These are phyloP conservation scores for Aphrophora alni DNA, from an alignment of 2,888 invertebrate species.

Conservation along the genomic window DNA sequence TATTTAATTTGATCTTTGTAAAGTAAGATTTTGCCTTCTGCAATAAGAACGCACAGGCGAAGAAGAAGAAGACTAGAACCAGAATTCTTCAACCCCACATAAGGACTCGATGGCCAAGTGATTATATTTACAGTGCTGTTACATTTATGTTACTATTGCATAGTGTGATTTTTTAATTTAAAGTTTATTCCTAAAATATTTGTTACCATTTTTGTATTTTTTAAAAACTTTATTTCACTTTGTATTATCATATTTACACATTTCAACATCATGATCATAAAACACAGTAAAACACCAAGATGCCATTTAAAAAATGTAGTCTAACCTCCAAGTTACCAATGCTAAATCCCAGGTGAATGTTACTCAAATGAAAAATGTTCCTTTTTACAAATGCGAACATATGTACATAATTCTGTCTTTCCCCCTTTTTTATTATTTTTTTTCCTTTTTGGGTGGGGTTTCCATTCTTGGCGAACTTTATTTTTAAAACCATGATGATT, in stretches of 20 bases:
- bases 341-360: slow-evolving; percentile 15
- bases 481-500: slow-evolving; percentile 11
- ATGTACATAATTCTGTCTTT: background rate
- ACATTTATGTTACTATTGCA: slow-evolving; percentile 26
- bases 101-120: slow-evolving; percentile 18
- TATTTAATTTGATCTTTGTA: slow-evolving; percentile 33
- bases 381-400: slow-evolving; percentile 8
- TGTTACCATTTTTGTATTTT: slow-evolving; percentile 44
- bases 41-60: slow-evolving; percentile 27
- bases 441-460: slow-evolving; percentile 11
- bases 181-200: slow-evolving; percentile 46
- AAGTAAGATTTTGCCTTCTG: slow-evolving; percentile 34
- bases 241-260: slow-evolving; percentile 16
- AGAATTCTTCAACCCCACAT: background rate
- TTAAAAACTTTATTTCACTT: slow-evolving; percentile 24
- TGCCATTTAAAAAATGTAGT: slow-evolving; percentile 32
- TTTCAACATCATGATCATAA: slow-evolving; percentile 24
- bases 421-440: background rate
- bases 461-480: slow-evolving; percentile 27
- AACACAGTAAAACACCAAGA: slow-evolving; percentile 10
- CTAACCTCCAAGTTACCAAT: slow-evolving; percentile 32
- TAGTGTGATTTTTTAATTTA: slow-evolving; percentile 38
- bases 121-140: slow-evolving; percentile 32
- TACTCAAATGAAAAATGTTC: slow-evolving; percentile 23
- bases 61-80: background rate